Percentiles rank a stretch among this genome's conserved stretches.
Conservation (phyloP, 2,888 invertebrate genomes). For the Colletes collaris region DNA sequence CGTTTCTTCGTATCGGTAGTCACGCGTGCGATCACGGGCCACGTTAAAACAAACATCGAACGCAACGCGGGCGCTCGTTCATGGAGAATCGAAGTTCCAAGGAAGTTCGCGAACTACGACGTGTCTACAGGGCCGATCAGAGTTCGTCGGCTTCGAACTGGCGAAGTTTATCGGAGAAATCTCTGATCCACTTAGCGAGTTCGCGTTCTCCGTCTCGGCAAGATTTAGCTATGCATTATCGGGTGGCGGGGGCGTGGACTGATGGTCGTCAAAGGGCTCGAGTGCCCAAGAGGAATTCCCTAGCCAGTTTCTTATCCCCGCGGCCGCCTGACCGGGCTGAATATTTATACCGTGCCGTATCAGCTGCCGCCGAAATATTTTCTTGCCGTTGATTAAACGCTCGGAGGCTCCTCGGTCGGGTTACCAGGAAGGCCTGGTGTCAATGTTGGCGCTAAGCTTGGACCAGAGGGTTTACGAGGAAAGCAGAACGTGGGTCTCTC, state of each 20-base stretch:
- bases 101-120: slow-evolving; percentile 10
- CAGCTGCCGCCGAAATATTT: slow-evolving; percentile 34
- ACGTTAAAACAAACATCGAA: slow-evolving; percentile 9
- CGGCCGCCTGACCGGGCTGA: background rate
- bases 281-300: slow-evolving; percentile 18
- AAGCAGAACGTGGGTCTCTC: slow-evolving; percentile 27
- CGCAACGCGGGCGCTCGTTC: background rate
- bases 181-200: slow-evolving; percentile 51
- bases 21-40: background rate
- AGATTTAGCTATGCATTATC: slow-evolving; percentile 52
- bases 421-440: background rate
- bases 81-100: slow-evolving; percentile 18
- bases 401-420: slow-evolving; percentile 2
- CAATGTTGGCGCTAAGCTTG: slow-evolving; percentile 38
- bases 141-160: slow-evolving; percentile 20
- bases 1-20: too few relatives aligned
- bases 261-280: slow-evolving; percentile 36
- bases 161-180: slow-evolving; percentile 43
- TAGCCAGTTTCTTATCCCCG: slow-evolving; percentile 38
- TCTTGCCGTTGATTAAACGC: slow-evolving; percentile 47
- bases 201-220: slow-evolving; percentile 2
- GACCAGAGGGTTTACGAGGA: slow-evolving; percentile 25
- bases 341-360: slow-evolving; percentile 14
- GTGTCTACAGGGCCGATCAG: background rate
- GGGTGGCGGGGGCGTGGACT: slow-evolving; percentile 4